phyloP scores from a whole-genome alignment of 2,113 vertebrate species.

The Macquaria ambigua region DNA sequence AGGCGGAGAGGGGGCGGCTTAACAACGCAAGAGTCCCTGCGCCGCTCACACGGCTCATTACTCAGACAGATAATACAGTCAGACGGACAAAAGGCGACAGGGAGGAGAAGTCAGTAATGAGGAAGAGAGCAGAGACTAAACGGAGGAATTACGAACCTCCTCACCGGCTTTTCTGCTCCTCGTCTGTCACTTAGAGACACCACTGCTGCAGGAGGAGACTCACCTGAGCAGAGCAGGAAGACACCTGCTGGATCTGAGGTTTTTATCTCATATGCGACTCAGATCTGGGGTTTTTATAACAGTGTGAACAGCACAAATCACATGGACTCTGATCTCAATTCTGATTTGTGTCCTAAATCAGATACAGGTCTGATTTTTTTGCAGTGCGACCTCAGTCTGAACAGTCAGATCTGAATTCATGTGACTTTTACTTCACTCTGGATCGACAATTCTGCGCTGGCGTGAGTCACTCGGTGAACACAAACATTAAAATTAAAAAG shows the following conservation, averaged over 20 bases:
- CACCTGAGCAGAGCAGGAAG: constrained; percentile 25
- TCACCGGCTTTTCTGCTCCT: constrained; percentile 4
- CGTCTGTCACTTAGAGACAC: background rate
- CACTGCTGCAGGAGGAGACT: background rate
- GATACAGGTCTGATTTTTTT: no score
- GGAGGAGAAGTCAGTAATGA: constrained; percentile 53
- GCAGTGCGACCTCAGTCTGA: no score
- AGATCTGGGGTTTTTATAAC: no score
- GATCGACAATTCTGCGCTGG: no score
- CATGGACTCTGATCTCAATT: no score
- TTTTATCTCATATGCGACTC: no score
- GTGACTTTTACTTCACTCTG: no score
- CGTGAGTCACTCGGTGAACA: no score
- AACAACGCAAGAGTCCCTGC: background rate
- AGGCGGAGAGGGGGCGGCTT: constrained; percentile 50
- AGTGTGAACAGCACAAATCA: no score
- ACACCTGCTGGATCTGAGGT: background rate
- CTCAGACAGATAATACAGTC: background rate
- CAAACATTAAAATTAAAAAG: no score
- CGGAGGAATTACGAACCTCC: constrained; percentile 14
- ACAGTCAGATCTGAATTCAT: no score
- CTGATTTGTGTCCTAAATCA: no score
- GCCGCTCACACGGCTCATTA: constrained; percentile 59
- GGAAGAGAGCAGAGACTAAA: constrained; percentile 42
- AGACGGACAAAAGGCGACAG: constrained; percentile 4